These are phyloP conservation scores for Sphinx pinastri DNA, from an alignment of 2,888 invertebrate species.

Conservation along the genomic window DNA sequence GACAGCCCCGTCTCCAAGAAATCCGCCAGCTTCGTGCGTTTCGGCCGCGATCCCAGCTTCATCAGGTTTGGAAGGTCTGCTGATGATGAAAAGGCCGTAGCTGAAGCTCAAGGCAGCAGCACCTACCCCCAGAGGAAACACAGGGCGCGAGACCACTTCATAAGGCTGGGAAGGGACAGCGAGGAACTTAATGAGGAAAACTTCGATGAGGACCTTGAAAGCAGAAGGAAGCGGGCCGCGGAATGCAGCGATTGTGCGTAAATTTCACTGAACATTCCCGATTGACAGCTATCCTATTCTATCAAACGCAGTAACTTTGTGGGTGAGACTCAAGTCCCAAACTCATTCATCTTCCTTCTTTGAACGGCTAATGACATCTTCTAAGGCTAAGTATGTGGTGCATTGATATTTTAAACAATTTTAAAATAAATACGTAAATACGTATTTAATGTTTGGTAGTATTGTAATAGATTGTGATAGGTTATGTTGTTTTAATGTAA, in stretches of 20 bases:
- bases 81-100: slow-evolving; percentile 58
- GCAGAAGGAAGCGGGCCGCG: slow-evolving; percentile 66
- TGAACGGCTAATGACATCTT: slow-evolving; percentile 31
- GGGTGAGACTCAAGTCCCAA: slow-evolving; percentile 6
- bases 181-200: slow-evolving; percentile 65
- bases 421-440: slow-evolving; percentile 33
- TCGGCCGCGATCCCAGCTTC: slow-evolving; percentile 76
- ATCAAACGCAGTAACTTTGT: slow-evolving; percentile 25
- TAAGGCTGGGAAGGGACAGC: slow-evolving; percentile 73
- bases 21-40: slow-evolving; percentile 67
- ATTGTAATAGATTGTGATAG: slow-evolving; percentile 36
- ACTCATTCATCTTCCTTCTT: slow-evolving; percentile 18
- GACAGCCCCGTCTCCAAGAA: slow-evolving; percentile 62
- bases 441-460: slow-evolving; percentile 41
- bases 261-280: slow-evolving; percentile 40
- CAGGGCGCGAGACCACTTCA: slow-evolving; percentile 73
- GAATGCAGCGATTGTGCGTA: slow-evolving; percentile 72
- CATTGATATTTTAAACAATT: slow-evolving; percentile 51
- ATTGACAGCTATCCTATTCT: slow-evolving; percentile 32
- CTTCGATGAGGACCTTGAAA: slow-evolving; percentile 55
- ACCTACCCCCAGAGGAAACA: slow-evolving; percentile 66
- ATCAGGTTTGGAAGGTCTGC: slow-evolving; percentile 75
- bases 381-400: slow-evolving; percentile 46
- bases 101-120: slow-evolving; percentile 45
- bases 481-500: slow-evolving; percentile 7